phyloP scores from a whole-genome alignment of 2,113 vertebrate genomes.

The Alligator sinensis region DNA sequence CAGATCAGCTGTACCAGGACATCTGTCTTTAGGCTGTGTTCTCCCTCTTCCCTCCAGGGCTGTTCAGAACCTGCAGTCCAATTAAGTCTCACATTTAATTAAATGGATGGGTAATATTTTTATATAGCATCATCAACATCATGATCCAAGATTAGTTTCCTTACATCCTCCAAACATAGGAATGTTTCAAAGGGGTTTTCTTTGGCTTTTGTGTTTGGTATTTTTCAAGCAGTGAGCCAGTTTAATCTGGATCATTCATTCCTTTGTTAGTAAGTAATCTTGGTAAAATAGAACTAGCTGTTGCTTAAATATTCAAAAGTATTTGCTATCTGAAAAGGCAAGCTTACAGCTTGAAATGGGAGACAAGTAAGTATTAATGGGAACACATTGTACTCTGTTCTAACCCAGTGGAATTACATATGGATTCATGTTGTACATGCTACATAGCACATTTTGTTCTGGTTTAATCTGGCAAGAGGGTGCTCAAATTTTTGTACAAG shows the following conservation, averaged over 20 bases:
- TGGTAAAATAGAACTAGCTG: slow-evolving; percentile 68
- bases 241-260: slow-evolving; percentile 76
- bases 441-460: slow-evolving; percentile 52
- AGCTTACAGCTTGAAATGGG: slow-evolving; percentile 56
- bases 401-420: slow-evolving; percentile 24
- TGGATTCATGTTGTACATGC: background rate
- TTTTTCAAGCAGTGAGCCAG: slow-evolving; percentile 66
- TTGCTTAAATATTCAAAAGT: slow-evolving; percentile 71
- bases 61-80: background rate
- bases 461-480: slow-evolving; percentile 27
- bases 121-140: slow-evolving; percentile 30
- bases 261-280: slow-evolving; percentile 79
- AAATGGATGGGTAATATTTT: slow-evolving; percentile 41
- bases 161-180: slow-evolving; percentile 32
- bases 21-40: too few species aligned
- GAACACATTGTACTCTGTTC: slow-evolving; percentile 50
- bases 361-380: slow-evolving; percentile 54
- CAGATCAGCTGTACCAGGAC: too few species aligned
- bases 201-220: slow-evolving; percentile 58
- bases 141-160: slow-evolving; percentile 51
- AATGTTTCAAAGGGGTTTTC: slow-evolving; percentile 65
- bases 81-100: background rate
- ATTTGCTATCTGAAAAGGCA: slow-evolving; percentile 68
- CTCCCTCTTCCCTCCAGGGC: background rate
- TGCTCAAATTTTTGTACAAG: slow-evolving; percentile 39